These are phyloP conservation scores for Anagrus nilaparvatae DNA, from an alignment of 1,140 invertebrate genomes.

Conservation along the genomic window DNA sequence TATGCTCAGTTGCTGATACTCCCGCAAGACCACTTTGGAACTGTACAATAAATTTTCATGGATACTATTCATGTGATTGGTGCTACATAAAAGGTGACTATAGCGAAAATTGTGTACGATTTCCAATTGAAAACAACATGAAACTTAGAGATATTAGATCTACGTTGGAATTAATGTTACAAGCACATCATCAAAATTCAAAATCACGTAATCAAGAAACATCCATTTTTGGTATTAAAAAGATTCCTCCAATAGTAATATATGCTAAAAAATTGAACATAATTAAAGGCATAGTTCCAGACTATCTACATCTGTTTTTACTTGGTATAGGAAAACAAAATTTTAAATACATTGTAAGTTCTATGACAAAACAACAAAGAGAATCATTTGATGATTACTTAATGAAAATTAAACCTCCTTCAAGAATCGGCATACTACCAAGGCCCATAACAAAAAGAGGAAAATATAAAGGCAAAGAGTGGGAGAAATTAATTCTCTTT, in stretches of 20 bases:
- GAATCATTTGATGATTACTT: too few relatives aligned
- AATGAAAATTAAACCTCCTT: not conserved
- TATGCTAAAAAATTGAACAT: constrained; percentile 6
- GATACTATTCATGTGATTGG: constrained; percentile 7
- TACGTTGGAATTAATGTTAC: too few relatives aligned
- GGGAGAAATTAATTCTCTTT: constrained; percentile 3
- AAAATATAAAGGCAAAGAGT: constrained; percentile 1
- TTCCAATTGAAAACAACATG: too few relatives aligned
- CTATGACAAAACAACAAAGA: too few relatives aligned
- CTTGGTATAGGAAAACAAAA: too few relatives aligned
- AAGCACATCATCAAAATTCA: too few relatives aligned
- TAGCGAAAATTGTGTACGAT: too few relatives aligned
- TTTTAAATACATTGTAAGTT: too few relatives aligned
- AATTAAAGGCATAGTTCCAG: constrained; percentile 8
- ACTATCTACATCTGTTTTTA: constrained; percentile 9
- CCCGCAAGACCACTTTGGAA: constrained; percentile 5
- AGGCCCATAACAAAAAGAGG: not conserved
- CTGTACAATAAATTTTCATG: constrained; percentile 9
- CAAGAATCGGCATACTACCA: not conserved
- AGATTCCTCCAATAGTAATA: not conserved
- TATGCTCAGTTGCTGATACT: not conserved
- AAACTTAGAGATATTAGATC: too few relatives aligned
- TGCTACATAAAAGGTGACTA: too few relatives aligned
- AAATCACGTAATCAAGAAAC: too few relatives aligned
- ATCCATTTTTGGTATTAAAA: constrained; percentile 1